Evolutionary conservation across 2,797 vertebrate genomes (phyloP), one percentile per base, ranked within the genome.

Genomic region (Myotis myotis): DNA sequence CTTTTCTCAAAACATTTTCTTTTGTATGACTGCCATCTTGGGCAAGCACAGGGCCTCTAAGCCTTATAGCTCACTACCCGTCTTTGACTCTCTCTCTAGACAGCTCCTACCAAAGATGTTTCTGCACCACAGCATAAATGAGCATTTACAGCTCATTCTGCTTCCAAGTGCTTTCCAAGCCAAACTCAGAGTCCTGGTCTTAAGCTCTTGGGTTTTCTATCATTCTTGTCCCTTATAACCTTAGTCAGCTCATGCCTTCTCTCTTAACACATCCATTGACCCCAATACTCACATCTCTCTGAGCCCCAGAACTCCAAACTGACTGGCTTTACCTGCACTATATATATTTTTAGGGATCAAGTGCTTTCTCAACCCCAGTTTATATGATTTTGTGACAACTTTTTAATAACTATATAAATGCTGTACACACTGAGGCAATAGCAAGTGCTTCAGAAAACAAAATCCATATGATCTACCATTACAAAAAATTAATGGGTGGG

Each of bases 351-450:
- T 82, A 81, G 71, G 76, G 49, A 82, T 79, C 51, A 28, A 11
- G 51, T 15, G 36, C 20, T 94, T 64, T 89, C n/a, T 41, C 51
- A 84, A 25, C 5, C 41, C 33, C 25, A 28, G 47, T 47, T 70
- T 23, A 60, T 62, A 25, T 62, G 36, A 93, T 86, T 83, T 19
- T 90, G 33, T 78, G 49, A 92, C 64, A 55, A 75, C 8, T 81
- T 83, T 89, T 93, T 93, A 90, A 87, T 82, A 95, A 94, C 33
- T n/a, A 33, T 60, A 74, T 60, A 75, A 94, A 93, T 33, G 12
- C 1, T 19, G 5, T 30, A 87, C 30, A 92, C 5, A 62, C 22
- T 60, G 80, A 94, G 51, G 44, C 95, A 49, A 81, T 3, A 70
- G 60, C 16, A 94, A 89, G 72, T 3, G 51, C 53, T 75, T 95